A percentile compares a stretch with the other conserved stretches of the same genome.
These are phyloP conservation scores for Acronicta aceris DNA, from an alignment of 2,888 invertebrate species.

Conservation along the genomic window DNA sequence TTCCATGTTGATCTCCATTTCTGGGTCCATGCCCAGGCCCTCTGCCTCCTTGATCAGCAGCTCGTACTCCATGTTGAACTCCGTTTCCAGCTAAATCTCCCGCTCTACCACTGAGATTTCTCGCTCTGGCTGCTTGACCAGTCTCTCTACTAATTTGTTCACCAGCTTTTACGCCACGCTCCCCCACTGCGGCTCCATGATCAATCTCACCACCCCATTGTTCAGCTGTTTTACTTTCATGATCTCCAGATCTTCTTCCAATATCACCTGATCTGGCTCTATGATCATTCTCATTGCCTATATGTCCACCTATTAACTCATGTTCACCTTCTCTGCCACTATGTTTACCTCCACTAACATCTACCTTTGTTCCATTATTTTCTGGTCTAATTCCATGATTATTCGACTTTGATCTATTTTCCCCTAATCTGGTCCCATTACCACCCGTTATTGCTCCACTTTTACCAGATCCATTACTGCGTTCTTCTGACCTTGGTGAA, in stretches of 20 bases:
- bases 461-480: background rate
- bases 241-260: background rate
- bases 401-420: background rate
- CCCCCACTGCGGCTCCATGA: background rate
- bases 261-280: background rate
- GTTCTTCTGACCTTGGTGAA: background rate
- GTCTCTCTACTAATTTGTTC: no score
- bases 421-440: background rate
- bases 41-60: background rate
- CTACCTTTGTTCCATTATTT: background rate
- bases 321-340: background rate
- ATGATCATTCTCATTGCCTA: background rate
- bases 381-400: background rate
- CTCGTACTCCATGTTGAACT: no score
- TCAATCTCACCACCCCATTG: background rate
- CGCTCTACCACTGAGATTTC: no score
- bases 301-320: background rate
- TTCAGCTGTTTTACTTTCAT: background rate
- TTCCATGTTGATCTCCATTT: no score
- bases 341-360: background rate
- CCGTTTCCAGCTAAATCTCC: no score
- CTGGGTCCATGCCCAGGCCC: no score
- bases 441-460: background rate
- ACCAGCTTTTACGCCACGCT: background rate
- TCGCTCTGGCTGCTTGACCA: no score